These are phyloP conservation scores for Antigone vipio DNA, from an alignment of 2,113 vertebrate species.

Conservation along the genomic window DNA sequence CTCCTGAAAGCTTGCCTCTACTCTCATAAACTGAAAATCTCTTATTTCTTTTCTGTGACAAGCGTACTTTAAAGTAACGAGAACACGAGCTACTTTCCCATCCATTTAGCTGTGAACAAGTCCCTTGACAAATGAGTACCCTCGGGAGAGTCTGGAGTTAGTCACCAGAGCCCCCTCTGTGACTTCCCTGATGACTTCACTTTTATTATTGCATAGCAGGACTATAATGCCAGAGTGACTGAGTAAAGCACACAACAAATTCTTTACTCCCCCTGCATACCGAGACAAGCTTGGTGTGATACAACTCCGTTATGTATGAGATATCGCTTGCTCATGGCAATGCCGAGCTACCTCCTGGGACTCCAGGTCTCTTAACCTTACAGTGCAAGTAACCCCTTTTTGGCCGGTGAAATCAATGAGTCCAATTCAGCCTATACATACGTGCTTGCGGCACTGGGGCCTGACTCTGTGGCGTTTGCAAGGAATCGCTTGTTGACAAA, in stretches of 20 bases:
- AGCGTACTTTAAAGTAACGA: neutral
- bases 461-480: neutral
- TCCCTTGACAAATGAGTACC: neutral
- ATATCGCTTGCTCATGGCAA: neutral
- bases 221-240: neutral
- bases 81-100: neutral
- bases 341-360: neutral
- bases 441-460: fast-evolving
- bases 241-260: neutral
- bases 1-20: neutral
- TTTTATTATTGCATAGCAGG: neutral
- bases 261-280: neutral
- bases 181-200: neutral
- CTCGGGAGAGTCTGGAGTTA: neutral
- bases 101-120: neutral
- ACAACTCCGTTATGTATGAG: neutral
- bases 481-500: neutral
- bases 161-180: neutral
- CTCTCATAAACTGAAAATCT: neutral
- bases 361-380: neutral
- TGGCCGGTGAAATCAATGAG: neutral
- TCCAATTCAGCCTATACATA: neutral
- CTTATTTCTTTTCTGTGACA: neutral
- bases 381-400: neutral
- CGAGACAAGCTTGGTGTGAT: neutral